Conservation (phyloP, 1,140 invertebrate species). For the Brachionus manjavacas region DNA sequence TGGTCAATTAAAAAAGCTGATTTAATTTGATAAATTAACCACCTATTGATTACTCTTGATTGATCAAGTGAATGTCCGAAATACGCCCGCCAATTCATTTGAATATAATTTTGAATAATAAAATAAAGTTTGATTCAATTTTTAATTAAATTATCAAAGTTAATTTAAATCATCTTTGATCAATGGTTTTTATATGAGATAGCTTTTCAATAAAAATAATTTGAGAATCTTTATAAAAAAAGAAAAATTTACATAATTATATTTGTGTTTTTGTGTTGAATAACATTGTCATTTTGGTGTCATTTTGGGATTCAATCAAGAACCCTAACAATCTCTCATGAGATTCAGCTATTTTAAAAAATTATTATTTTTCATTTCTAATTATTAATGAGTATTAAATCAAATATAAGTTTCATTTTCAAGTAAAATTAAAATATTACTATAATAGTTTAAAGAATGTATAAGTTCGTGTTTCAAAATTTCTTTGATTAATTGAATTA, state of each 20-base stretch:
- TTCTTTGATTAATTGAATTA: too few species aligned
- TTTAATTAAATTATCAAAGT: not conserved
- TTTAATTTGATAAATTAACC: not conserved
- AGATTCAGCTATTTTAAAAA: not conserved
- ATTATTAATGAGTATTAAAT: not conserved
- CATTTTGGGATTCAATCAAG: not conserved
- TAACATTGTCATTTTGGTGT: not conserved
- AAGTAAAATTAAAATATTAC: not conserved
- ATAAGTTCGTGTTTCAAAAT: too few species aligned
- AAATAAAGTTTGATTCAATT: not conserved
- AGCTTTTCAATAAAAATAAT: too few species aligned
- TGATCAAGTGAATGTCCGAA: not conserved
- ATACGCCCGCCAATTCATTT: not conserved
- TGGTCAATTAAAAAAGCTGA: not conserved
- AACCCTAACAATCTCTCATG: not conserved
- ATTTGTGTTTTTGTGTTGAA: not conserved
- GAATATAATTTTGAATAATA: not conserved
- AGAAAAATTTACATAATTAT: not conserved
- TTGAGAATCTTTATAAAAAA: not conserved
- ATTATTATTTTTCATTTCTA: not conserved
- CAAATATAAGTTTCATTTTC: not conserved
- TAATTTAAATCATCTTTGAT: not conserved
- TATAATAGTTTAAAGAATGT: too few species aligned
- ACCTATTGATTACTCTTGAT: not conserved
- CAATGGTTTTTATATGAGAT: not conserved